Percentiles rank a stretch among this genome's conserved stretches.
Conservation (phyloP, 1,140 invertebrate genomes). For the Heliconius himera region DNA sequence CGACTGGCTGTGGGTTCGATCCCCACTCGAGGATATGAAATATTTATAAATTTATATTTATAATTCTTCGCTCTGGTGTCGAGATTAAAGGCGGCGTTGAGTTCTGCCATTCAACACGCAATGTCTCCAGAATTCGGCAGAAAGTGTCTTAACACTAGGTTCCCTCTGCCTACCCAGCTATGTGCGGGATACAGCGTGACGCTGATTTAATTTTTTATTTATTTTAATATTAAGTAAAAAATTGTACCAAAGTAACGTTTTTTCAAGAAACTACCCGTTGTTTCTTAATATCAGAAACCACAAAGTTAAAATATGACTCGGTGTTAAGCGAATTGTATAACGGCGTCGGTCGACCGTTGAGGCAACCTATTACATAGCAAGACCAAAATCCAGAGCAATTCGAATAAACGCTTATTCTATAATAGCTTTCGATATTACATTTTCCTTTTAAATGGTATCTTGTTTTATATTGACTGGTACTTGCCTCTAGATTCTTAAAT, state of each 20-base stretch:
- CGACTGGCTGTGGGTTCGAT: too few species aligned
- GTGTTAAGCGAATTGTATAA: conserved; percentile 14
- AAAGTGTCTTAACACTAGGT: too few species aligned
- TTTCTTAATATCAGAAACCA: not conserved
- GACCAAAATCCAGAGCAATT: not conserved
- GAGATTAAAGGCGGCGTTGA: too few species aligned
- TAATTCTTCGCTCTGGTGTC: too few species aligned
- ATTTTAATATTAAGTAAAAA: too few species aligned
- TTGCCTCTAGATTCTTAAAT: not conserved
- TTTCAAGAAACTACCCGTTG: not conserved
- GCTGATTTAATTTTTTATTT: too few species aligned
- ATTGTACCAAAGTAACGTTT: not conserved
- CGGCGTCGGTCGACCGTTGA: not conserved
- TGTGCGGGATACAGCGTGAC: too few species aligned
- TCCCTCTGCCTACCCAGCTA: too few species aligned
- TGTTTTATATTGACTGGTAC: not conserved
- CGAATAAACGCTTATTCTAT: conserved; percentile 14
- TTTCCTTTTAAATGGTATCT: conserved; percentile 2
- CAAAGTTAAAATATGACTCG: conserved; percentile 7
- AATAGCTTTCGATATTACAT: conserved; percentile 9
- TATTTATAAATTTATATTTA: too few species aligned
- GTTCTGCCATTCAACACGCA: too few species aligned
- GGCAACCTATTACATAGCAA: not conserved
- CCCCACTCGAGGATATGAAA: too few species aligned
- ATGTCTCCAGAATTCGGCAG: too few species aligned